phyloP scores from a whole-genome alignment of 2,113 vertebrate genomes.

The Pao palembangensis region DNA sequence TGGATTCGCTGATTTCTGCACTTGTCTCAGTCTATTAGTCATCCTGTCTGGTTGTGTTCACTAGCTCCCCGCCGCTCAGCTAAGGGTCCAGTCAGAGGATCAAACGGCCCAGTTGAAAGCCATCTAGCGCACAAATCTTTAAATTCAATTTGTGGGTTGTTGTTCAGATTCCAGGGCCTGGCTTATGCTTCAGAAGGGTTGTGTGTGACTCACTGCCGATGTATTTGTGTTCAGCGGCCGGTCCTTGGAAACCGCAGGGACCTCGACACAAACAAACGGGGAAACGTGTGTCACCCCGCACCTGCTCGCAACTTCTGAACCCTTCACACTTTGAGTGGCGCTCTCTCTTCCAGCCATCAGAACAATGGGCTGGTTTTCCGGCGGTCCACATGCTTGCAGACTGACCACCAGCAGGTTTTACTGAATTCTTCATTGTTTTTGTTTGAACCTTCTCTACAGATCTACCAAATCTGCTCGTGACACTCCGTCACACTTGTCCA shows the following conservation, averaged over 20 bases:
- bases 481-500: conserved; percentile 15
- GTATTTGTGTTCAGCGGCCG: background rate
- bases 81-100: conserved; percentile 40
- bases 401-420: conserved; percentile 16
- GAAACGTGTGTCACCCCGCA: conserved; percentile 18
- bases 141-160: conserved; percentile 21
- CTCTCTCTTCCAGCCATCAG: conserved; percentile 1
- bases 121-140: conserved; percentile 20
- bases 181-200: background rate
- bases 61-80: conserved; percentile 21
- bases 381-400: background rate
- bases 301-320: conserved; percentile 30
- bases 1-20: conserved; percentile 39
- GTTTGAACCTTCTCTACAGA: conserved; percentile 17
- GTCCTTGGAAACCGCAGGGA: conserved; percentile 15
- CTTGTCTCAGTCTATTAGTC: conserved; percentile 58
- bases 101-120: conserved; percentile 3
- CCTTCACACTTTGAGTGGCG: background rate
- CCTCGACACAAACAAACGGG: background rate
- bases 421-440: background rate
- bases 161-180: conserved; percentile 7
- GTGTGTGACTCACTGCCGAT: conserved; percentile 18
- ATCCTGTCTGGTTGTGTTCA: conserved; percentile 39
- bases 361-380: conserved; percentile 6
- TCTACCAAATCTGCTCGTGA: conserved; percentile 40